Evolutionary conservation across 2,888 invertebrate genomes (phyloP).

Genomic region (Oeneis ivallda): DNA sequence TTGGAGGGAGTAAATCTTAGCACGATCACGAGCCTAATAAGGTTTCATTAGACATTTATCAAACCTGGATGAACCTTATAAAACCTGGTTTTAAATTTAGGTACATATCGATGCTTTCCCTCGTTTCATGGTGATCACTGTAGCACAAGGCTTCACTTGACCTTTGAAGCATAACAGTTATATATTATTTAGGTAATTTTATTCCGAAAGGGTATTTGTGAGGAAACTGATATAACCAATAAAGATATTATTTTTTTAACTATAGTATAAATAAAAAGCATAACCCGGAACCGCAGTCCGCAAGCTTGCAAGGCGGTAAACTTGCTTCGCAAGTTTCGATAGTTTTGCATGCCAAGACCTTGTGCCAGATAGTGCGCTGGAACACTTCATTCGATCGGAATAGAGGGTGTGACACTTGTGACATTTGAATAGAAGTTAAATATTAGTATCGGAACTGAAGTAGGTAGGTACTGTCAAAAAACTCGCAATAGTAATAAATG

Average conservation of each 20-base stretch:
- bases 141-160: neutral
- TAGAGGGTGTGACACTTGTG: slow-evolving; percentile 16
- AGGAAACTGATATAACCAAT: neutral
- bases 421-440: slow-evolving; percentile 8
- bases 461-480: too few relatives aligned
- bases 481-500: slow-evolving; percentile 7
- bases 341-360: slow-evolving; percentile 13
- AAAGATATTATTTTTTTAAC: too few relatives aligned
- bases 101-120: neutral
- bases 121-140: neutral
- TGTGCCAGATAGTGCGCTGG: slow-evolving; percentile 1
- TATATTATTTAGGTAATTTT: neutral
- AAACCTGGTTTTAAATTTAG: neutral
- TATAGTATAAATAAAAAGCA: too few relatives aligned
- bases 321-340: neutral
- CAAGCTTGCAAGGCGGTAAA: neutral
- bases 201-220: neutral
- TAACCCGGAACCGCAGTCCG: neutral
- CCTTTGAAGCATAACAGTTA: neutral
- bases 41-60: too few relatives aligned
- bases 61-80: too few relatives aligned
- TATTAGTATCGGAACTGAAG: neutral
- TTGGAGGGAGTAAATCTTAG: too few relatives aligned
- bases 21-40: too few relatives aligned
- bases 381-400: slow-evolving; percentile 9